Base-by-base conservation (phyloP, 2,888 invertebrate species). In the Drosophila meridionalis region DNA sequence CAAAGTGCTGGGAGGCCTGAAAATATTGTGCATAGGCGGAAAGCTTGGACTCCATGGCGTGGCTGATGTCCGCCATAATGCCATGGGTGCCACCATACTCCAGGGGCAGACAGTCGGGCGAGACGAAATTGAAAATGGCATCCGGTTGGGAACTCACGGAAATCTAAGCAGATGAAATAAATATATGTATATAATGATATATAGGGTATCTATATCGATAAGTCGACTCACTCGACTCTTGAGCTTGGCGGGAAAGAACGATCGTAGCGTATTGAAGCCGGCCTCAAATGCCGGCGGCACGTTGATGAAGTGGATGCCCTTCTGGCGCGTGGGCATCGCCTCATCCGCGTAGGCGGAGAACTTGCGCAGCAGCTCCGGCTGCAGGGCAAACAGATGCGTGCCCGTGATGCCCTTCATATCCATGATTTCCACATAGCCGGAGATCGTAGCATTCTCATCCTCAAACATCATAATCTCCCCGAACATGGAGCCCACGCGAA, bases 51-150 rank as follows among this genome's bases (percentile, higher is more conserved):
- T 91, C 91, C 93, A 93, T 93, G n/a, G 80, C 61, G 11, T 83
- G 75, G 26, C 91, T 88, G 7, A 93, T 91, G 12, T 92, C 91
- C 66, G 83, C 79, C 57, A 95, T 90, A 45, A 94, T 93, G 79
- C 94, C 94, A 69, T 94, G 94, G 12, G 94, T 93, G 42, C 96
- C 96, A 12, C 96, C 96, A 85, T 96, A 96, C 87, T 96, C 96
- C 9, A 90, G 91, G 0, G 96, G 96, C 53, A 96, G 91, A 50
- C 94, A 92, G 3, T 94, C 93, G 78, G 94, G 94, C 0, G 95
- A 95, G 28, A 96, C 93, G 71, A 94, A 84, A 76, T 95, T 93
- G 81, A 94, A 95, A 73, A 96, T 92, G 32, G 94, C 94, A 9
- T 95, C 94, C 43, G 94, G 94, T 79, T 94, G 86, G 40, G 94